These are phyloP conservation scores for Drosophila watanabei DNA, from an alignment of 1,140 invertebrate genomes.

Conservation along the genomic window DNA sequence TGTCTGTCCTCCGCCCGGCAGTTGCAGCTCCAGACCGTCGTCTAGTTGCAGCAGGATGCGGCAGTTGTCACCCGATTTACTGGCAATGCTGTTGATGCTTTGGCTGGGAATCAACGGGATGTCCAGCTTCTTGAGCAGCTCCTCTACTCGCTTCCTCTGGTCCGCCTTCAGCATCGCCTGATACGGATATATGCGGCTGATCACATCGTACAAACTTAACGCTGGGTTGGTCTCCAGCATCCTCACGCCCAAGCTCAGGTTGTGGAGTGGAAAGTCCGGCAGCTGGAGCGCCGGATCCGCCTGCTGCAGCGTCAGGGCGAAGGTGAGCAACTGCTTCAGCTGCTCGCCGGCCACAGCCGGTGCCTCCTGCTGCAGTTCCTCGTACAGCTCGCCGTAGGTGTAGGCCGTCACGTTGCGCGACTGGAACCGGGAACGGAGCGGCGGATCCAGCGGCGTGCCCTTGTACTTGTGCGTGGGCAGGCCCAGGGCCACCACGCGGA, in stretches of 20 bases:
- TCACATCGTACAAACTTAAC: slow-evolving; percentile 88
- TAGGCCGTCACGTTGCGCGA: slow-evolving; percentile 92
- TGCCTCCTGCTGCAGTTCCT: slow-evolving; percentile 86
- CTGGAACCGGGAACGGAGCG: slow-evolving; percentile 97
- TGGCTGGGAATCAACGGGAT: slow-evolving; percentile 69
- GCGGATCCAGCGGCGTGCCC: slow-evolving; percentile 98
- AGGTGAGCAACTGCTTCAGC: slow-evolving; percentile 91
- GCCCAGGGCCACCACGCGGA: slow-evolving; percentile 96
- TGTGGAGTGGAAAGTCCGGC: slow-evolving; percentile 97
- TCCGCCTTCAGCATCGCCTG: slow-evolving; percentile 91
- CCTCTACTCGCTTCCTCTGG: slow-evolving; percentile 89
- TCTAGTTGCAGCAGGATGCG: slow-evolving; percentile 61
- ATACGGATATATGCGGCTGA: slow-evolving; percentile 94
- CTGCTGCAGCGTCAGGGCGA: slow-evolving; percentile 90
- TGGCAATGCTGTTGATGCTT: slow-evolving; percentile 48
- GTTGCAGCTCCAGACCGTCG: slow-evolving; percentile 76
- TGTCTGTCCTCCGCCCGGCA: slow-evolving; percentile 85
- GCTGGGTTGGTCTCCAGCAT: slow-evolving; percentile 89
- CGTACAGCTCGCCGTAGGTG: slow-evolving; percentile 88
- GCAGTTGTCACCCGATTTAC: not conserved
- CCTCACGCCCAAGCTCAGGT: slow-evolving; percentile 88
- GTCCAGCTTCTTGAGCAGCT: slow-evolving; percentile 89
- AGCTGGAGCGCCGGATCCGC: slow-evolving; percentile 90
- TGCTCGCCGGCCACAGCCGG: slow-evolving; percentile 87
- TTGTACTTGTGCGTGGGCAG: slow-evolving; percentile 95